Evolutionary conservation across 2,113 vertebrate species (phyloP), one percentile per base, ranked within the genome.

Genomic region (Brienomyrus brachyistius): DNA sequence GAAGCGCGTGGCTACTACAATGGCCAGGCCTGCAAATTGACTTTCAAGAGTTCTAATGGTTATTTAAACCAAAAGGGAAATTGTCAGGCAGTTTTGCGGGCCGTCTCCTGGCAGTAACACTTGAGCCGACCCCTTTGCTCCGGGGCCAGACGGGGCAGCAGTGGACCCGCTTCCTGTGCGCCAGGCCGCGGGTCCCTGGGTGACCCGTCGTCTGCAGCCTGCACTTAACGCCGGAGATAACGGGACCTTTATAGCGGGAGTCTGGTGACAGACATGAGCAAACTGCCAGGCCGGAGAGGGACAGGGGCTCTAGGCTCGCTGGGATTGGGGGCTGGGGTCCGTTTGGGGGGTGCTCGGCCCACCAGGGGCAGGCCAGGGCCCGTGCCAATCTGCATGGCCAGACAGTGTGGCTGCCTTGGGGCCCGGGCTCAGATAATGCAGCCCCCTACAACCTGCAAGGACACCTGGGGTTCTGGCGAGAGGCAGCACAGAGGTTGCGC

Each of bases 221-320:
- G 94, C 95, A 96, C 95, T 96, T 95, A 95, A 94, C 94, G 89
- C 92, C 89, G 91, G 90, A 95, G 95, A 96, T 96, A 96, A 96
- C 93, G 59, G 88, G 27, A 91, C 77, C 91, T 95, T 95, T 95
- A 95, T 94, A 94, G 94, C 94, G 91, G 86, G 23, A 88, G 90
- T 91, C 93, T 94, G 94, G 83, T 96, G 95, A 96, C 93, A 96
- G 96, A 96, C 94, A 92, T 91, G 93, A 95, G 91, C 94, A 93
- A 92, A 96, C 94, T 95, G 95, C 91, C 91, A 40, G 13, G 8
- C n/a, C 43, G 45, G 86, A 56, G 52, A 89, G 51, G 51, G 86
- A 56, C 43, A 89, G 80, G 43, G 15, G 88, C 47, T 90, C 62
- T 88, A 89, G 91, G 89, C 90, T 91, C 91, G 91, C 89, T 89